phyloP scores from a whole-genome alignment of 1,140 invertebrate genomes.

The Gonioctena quinquepunctata region DNA sequence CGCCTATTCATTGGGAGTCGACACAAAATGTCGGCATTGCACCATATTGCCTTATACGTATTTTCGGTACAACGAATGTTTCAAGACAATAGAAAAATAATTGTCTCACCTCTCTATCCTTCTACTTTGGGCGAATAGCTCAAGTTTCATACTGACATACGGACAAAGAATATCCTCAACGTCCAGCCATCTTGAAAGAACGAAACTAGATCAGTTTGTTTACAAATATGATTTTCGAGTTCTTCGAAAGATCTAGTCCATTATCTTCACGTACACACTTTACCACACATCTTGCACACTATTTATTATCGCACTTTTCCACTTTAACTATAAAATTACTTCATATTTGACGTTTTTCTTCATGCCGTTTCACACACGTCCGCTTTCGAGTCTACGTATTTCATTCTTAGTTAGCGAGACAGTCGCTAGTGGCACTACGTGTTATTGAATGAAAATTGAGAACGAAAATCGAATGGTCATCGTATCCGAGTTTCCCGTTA shows the following conservation, averaged over 20 bases:
- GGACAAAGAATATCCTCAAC: slow-evolving; percentile 49
- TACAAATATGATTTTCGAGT: slow-evolving; percentile 31
- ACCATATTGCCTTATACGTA: slow-evolving; percentile 16
- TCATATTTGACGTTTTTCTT: slow-evolving; percentile 43
- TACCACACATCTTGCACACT: slow-evolving; percentile 31
- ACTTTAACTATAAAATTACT: slow-evolving; percentile 32
- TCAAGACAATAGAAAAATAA: neutral
- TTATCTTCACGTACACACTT: slow-evolving; percentile 31
- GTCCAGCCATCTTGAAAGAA: slow-evolving; percentile 52
- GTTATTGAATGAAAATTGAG: slow-evolving; percentile 16
- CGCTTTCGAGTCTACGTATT: slow-evolving; percentile 39
- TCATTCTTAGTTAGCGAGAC: slow-evolving; percentile 5
- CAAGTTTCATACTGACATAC: slow-evolving; percentile 53
- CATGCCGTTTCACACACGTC: slow-evolving; percentile 40
- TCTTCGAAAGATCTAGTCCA: slow-evolving; percentile 24
- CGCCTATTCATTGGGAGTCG: slow-evolving; percentile 28
- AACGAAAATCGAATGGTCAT: slow-evolving; percentile 31
- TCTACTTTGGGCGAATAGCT: slow-evolving; percentile 40
- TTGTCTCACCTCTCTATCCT: slow-evolving; percentile 46
- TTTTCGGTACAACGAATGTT: neutral
- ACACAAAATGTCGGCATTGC: slow-evolving; percentile 31
- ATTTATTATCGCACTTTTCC: slow-evolving; percentile 23
- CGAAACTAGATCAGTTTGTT: slow-evolving; percentile 39
- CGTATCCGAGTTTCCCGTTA: neutral
- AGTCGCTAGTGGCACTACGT: neutral